phyloP scores from a whole-genome alignment of 2,113 vertebrate species.

The Petrocephalus microphthalmus region DNA sequence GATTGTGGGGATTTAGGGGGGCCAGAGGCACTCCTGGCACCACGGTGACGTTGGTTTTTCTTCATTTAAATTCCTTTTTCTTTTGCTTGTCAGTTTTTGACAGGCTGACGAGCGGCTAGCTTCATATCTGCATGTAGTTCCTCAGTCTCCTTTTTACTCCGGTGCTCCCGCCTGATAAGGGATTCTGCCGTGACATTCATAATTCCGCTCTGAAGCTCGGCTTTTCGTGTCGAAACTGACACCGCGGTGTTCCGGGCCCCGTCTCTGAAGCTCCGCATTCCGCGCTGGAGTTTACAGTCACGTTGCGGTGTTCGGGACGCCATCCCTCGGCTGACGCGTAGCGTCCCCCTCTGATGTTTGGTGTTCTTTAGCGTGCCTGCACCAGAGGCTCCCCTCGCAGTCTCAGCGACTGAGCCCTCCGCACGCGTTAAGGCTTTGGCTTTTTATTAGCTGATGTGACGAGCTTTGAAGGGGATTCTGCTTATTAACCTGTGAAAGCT shows the following conservation, averaged over 20 bases:
- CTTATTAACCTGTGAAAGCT: neutral
- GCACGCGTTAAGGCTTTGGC: neutral
- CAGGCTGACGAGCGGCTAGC: neutral
- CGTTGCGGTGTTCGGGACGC: neutral
- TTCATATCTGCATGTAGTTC: neutral
- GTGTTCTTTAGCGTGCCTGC: neutral
- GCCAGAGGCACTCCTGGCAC: conserved; percentile 67
- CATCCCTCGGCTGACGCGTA: neutral
- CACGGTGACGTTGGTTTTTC: conserved; percentile 55
- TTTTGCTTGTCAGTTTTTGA: neutral
- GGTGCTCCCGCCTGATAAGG: neutral
- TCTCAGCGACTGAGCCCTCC: neutral
- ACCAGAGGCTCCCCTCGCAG: neutral
- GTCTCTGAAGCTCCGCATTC: neutral
- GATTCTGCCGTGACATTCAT: neutral
- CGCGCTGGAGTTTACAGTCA: neutral
- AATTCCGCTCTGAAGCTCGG: neutral
- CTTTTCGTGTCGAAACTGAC: neutral
- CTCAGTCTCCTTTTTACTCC: neutral
- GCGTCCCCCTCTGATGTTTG: neutral
- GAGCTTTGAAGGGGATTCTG: neutral
- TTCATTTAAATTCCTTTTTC: neutral
- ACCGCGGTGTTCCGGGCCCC: neutral
- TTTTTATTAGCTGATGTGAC: conserved; percentile 1
- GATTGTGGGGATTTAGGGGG: conserved; percentile 74